These are phyloP conservation scores for Monopis laevigella DNA, from an alignment of 2,888 invertebrate genomes.

Conservation along the genomic window DNA sequence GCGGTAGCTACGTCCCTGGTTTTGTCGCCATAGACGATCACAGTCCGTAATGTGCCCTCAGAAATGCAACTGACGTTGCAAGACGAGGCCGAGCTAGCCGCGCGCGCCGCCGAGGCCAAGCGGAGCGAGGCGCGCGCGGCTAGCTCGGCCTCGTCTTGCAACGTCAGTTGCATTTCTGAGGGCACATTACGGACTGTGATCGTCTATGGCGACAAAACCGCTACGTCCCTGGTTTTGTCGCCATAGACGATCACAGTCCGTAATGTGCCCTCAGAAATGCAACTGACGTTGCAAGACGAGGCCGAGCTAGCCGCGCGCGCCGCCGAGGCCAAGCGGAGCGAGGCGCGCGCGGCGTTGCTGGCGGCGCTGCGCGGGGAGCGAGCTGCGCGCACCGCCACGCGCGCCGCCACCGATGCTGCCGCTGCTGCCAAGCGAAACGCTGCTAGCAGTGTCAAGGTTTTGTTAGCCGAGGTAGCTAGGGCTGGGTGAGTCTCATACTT, in stretches of 20 bases:
- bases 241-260: no score
- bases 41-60: not conserved
- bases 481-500: no score
- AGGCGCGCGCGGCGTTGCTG: conserved; percentile 26
- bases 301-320: conserved; percentile 32
- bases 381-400: conserved; percentile 15
- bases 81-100: conserved; percentile 33
- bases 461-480: no score
- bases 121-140: conserved; percentile 26
- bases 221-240: no score
- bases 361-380: conserved; percentile 21
- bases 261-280: not conserved
- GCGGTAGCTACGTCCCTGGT: no score
- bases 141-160: conserved; percentile 33
- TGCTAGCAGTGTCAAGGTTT: no score
- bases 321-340: conserved; percentile 28
- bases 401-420: not conserved
- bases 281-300: conserved; percentile 30
- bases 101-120: conserved; percentile 33
- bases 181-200: no score
- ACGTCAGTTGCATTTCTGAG: conserved; percentile 14
- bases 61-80: conserved; percentile 23
- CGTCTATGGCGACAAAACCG: no score
- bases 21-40: no score
- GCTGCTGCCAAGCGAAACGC: no score